Evolutionary conservation across 2,113 vertebrate genomes (phyloP).

Genomic region (Caretta caretta): DNA sequence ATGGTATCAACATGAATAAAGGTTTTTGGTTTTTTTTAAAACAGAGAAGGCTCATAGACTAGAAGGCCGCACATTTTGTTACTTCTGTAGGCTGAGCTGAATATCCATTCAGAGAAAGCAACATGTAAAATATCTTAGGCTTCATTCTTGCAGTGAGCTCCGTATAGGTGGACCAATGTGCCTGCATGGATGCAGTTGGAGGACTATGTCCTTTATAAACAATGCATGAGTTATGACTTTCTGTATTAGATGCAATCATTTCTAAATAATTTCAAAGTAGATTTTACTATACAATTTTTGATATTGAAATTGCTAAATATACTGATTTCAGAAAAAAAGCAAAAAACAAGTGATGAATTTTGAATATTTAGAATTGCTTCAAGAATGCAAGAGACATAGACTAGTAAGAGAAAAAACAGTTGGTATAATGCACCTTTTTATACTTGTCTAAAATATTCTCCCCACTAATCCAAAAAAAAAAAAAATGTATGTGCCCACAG

Average conservation of each 20-base stretch:
- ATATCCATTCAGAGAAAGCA: background rate
- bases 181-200: background rate
- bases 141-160: background rate
- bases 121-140: background rate
- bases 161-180: background rate
- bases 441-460: fast-evolving
- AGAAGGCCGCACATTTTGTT: background rate
- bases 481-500: background rate
- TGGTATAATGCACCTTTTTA: background rate
- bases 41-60: background rate
- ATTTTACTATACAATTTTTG: background rate
- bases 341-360: background rate
- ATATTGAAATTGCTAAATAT: background rate
- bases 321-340: background rate
- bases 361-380: background rate
- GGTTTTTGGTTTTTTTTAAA: no score
- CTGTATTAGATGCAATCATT: background rate
- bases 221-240: background rate
- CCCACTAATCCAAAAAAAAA: background rate
- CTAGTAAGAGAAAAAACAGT: background rate
- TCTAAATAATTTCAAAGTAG: background rate
- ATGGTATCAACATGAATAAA: background rate
- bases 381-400: background rate
- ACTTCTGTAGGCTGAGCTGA: background rate
- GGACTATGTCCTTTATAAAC: background rate